A percentile compares a stretch with the other conserved stretches of the same genome.
These are phyloP conservation scores for Dastarcus helophoroides DNA, from an alignment of 2,888 invertebrate genomes.

Conservation along the genomic window DNA sequence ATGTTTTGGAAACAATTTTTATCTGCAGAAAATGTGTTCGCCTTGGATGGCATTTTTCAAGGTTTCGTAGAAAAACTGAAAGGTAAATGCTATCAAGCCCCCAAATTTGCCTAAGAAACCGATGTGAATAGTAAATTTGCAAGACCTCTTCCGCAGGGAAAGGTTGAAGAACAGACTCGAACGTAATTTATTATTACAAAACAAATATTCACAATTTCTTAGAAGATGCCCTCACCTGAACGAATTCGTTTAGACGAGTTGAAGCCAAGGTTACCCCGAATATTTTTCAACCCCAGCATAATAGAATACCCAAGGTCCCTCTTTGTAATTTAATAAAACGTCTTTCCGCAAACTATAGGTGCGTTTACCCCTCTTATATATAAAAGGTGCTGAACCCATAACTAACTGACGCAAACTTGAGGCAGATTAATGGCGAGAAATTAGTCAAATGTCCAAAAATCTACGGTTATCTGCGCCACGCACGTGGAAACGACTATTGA, in stretches of 20 bases:
- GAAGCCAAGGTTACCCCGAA: conserved; percentile 11
- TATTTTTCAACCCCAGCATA: conserved; percentile 12
- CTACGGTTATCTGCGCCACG: conserved; percentile 28
- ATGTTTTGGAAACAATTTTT: too few relatives aligned
- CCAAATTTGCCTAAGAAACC: too few relatives aligned
- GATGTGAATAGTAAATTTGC: too few relatives aligned
- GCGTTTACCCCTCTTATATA: conserved; percentile 23
- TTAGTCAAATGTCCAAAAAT: conserved; percentile 36
- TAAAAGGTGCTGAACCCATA: conserved; percentile 25
- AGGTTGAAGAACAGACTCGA: too few relatives aligned
- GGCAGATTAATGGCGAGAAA: conserved; percentile 33
- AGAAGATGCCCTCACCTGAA: too few relatives aligned
- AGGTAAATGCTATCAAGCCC: too few relatives aligned
- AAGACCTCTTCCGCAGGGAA: too few relatives aligned
- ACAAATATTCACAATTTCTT: too few relatives aligned
- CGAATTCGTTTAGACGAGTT: conserved; percentile 5
- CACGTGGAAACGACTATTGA: conserved; percentile 21
- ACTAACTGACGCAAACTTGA: conserved; percentile 28
- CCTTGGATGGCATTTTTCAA: neutral
- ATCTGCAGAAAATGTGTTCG: too few relatives aligned
- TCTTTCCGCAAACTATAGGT: conserved; percentile 25
- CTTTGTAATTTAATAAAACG: conserved; percentile 21
- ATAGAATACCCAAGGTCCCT: conserved; percentile 20
- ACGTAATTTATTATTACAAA: too few relatives aligned
- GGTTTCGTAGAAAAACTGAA: neutral